Evolutionary conservation across 2,113 vertebrate species (phyloP).

Genomic region (Apteryx mantelli): DNA sequence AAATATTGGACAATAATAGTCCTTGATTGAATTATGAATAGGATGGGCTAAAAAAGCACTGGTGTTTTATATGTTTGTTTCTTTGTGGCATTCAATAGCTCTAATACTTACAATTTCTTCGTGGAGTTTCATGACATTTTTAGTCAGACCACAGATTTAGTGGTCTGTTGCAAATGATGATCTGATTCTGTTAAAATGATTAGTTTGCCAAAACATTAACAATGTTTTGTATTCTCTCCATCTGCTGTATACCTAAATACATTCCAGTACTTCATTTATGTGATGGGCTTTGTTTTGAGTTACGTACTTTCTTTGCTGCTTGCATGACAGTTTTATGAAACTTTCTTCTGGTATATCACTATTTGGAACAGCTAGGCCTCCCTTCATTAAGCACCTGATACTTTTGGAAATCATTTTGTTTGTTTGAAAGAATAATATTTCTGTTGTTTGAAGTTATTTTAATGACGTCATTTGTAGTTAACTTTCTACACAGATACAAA

Average conservation of each 20-base stretch:
- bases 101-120: not conserved
- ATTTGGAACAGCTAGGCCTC: not conserved
- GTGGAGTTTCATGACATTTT: not conserved
- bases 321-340: not conserved
- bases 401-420: not conserved
- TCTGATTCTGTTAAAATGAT: constrained; percentile 29
- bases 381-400: not conserved
- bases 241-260: constrained; percentile 46
- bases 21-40: not conserved
- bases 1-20: not conserved
- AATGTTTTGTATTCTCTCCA: constrained; percentile 32
- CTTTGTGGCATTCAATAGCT: not conserved
- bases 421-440: not conserved
- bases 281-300: constrained; percentile 30
- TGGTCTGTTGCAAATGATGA: constrained; percentile 20
- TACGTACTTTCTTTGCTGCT: constrained; percentile 14
- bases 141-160: not conserved
- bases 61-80: not conserved
- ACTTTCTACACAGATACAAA: not conserved
- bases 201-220: constrained; percentile 23
- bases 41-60: not conserved
- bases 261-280: constrained; percentile 53
- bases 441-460: not conserved
- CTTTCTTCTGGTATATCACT: not conserved
- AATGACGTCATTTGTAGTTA: not conserved